Base-by-base conservation (phyloP, 2,797 vertebrate species). In the Coregonus ussuriensis region DNA sequence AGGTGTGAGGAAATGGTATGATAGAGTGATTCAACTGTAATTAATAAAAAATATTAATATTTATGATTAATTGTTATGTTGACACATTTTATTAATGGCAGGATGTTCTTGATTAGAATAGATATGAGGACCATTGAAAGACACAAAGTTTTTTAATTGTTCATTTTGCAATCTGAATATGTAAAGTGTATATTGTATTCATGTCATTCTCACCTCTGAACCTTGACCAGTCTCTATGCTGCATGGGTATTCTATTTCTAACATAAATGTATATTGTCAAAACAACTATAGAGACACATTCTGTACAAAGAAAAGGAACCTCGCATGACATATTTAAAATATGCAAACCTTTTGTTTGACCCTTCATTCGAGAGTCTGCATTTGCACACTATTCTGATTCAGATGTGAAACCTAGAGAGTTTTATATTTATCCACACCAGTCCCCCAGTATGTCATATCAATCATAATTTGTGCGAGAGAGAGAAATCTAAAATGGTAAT, bases 401-500 rank as follows among this genome's bases (percentile, higher is more conserved):
- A 52, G 47, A 77, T 70, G 31, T 53, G 65, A 14, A 35, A 52
- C 51, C 2, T 13, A 6, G 54, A 1, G 15, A 21, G 29, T 77
- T 88, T 77, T 88, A 80, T 86, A 83, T 87, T 82, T 74, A 81
- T 71, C 33, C 37, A 25, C 11, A 54, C 67, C 59, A 53, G 67
- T 47, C 25, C 71, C 74, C 73, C 37, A 3, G 25, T 74, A 72
- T 81, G 37, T 88, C 76, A 52, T 77, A 86, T 87, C 89, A 85
- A 90, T 90, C 84, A 88, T 77, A 25, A 86, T 88, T 87, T 86
- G 81, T 89, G 73, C 13, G 15, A 83, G 74, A 76, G 77, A 21
- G 83, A 72, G 77, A 84, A 82, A 84, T 89, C 83, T 87, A 74
- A 91, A 88, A 86, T 86, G 79, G 63, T 83, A 85, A 91, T 89